Evolutionary conservation across 2,113 vertebrate genomes (phyloP).

Genomic region (Lonchura striata): DNA sequence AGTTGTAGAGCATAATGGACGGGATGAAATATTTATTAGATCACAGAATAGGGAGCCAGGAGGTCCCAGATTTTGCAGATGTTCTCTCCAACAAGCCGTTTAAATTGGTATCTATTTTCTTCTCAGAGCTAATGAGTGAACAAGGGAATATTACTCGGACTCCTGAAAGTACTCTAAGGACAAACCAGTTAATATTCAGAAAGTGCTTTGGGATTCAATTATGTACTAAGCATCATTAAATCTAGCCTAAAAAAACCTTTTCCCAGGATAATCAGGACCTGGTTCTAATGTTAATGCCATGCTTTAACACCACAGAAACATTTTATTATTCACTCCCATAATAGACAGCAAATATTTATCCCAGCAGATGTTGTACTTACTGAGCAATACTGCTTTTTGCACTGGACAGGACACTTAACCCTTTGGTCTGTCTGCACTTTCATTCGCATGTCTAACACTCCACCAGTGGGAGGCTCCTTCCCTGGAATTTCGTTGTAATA

Average conservation of each 20-base stretch:
- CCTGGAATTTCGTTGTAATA: slow-evolving; percentile 89
- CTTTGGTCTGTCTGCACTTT: slow-evolving; percentile 58
- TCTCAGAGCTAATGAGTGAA: slow-evolving; percentile 3
- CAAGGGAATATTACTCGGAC: slow-evolving; percentile 42
- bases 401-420: slow-evolving; percentile 45
- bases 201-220: slow-evolving; percentile 56
- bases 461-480: slow-evolving; percentile 77
- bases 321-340: neutral
- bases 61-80: slow-evolving; percentile 24
- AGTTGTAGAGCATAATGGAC: neutral
- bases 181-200: slow-evolving; percentile 54
- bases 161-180: slow-evolving; percentile 53
- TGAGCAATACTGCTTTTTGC: slow-evolving; percentile 66
- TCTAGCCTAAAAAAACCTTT: slow-evolving; percentile 22
- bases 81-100: slow-evolving; percentile 18
- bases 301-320: slow-evolving; percentile 20
- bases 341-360: neutral
- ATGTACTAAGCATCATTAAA: slow-evolving; percentile 52
- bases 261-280: slow-evolving; percentile 27
- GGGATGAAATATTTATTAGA: slow-evolving; percentile 33
- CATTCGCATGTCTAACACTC: slow-evolving; percentile 71
- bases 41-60: neutral
- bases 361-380: slow-evolving; percentile 55
- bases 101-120: slow-evolving; percentile 27
- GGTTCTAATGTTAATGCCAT: slow-evolving; percentile 23